phyloP scores from a whole-genome alignment of 2,888 invertebrate genomes.

The Apantesis nais region DNA sequence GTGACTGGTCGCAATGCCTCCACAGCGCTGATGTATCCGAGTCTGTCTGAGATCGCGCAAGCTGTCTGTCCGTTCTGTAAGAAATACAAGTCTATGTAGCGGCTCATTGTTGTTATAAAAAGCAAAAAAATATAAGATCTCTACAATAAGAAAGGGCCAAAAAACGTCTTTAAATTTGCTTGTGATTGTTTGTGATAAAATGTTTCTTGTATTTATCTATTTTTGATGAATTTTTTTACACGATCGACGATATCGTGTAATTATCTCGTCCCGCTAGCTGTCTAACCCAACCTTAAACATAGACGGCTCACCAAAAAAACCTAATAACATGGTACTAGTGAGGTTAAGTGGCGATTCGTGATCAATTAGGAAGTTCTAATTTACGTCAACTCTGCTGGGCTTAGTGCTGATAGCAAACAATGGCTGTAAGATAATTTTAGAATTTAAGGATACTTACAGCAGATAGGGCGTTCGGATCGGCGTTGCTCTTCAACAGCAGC shows the following conservation, averaged over 20 bases:
- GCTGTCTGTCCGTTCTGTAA: slow-evolving; percentile 97
- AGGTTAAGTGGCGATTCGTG: no score
- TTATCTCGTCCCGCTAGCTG: background rate
- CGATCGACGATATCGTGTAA: no score
- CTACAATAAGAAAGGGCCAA: no score
- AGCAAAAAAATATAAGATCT: no score
- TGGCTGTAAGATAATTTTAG: background rate
- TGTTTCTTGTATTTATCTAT: background rate
- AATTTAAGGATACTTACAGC: slow-evolving; percentile 88
- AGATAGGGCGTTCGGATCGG: slow-evolving; percentile 97
- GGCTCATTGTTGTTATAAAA: background rate
- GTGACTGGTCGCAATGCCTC: slow-evolving; percentile 97
- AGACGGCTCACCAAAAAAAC: background rate
- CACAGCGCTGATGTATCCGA: slow-evolving; percentile 99
- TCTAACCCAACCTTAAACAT: background rate
- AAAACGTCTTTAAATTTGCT: no score
- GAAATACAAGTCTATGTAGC: background rate
- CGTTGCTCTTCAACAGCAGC: slow-evolving; percentile 95
- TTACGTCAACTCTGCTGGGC: background rate
- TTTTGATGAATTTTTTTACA: background rate
- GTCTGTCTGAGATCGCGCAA: slow-evolving; percentile 96
- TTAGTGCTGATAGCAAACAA: background rate
- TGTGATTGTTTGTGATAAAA: background rate
- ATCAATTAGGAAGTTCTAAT: background rate
- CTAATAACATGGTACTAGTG: background rate